A percentile compares a stretch with the other conserved stretches of the same genome.
Evolutionary conservation across 2,113 vertebrate species (phyloP).

Genomic region (Campylomormyrus tamandua): DNA sequence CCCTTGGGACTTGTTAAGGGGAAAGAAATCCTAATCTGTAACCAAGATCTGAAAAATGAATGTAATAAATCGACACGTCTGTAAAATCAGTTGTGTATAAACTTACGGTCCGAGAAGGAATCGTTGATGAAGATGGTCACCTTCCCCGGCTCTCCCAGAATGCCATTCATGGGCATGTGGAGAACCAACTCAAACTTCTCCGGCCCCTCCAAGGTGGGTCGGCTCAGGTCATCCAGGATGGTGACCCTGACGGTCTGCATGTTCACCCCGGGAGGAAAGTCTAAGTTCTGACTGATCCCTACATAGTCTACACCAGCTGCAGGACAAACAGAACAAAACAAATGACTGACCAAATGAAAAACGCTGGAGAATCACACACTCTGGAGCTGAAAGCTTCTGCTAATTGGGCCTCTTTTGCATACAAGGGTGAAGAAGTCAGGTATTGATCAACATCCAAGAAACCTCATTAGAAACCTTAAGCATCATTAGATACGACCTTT

Average conservation of each 20-base stretch:
- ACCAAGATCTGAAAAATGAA: background rate
- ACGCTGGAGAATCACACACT: background rate
- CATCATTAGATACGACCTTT: background rate
- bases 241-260: conserved; percentile 75
- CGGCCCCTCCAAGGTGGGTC: conserved; percentile 78
- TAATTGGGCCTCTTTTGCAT: background rate
- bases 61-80: background rate
- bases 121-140: conserved; percentile 78
- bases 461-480: background rate
- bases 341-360: background rate
- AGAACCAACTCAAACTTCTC: conserved; percentile 84
- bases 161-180: conserved; percentile 80
- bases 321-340: background rate
- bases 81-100: background rate
- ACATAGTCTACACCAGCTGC: conserved; percentile 89
- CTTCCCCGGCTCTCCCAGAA: conserved; percentile 78
- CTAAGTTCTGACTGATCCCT: conserved; percentile 83
- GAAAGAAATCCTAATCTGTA: background rate
- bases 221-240: conserved; percentile 86
- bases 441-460: background rate
- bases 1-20: conserved; percentile 72
- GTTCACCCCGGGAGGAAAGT: conserved; percentile 82
- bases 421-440: background rate
- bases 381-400: background rate
- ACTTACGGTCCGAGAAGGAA: conserved; percentile 82